A percentile compares a stretch with the other conserved stretches of the same genome.
These are phyloP conservation scores for Hydractinia symbiolongicarpus DNA, from an alignment of 30 jellyfish, hydroid and myxozoan species.

Conservation along the genomic window DNA sequence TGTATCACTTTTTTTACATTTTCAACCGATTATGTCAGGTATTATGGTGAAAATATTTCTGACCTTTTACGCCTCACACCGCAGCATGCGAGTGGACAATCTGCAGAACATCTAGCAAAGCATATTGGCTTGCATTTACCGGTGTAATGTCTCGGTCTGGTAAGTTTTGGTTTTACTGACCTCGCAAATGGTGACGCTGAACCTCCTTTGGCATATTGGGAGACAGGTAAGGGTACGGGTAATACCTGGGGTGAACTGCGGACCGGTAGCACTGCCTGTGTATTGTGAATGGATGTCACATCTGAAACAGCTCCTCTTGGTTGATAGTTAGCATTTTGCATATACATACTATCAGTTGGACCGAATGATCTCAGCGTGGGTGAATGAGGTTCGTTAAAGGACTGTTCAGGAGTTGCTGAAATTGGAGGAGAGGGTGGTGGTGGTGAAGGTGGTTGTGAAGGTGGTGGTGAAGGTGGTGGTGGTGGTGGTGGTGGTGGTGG, in stretches of 20 bases:
- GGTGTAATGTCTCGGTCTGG: neutral
- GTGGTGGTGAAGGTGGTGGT: slow-evolving; percentile 19
- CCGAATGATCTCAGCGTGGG: slow-evolving; percentile 9
- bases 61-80: slow-evolving; percentile 14
- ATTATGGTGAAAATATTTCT: neutral
- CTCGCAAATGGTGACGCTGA: neutral
- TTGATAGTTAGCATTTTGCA: neutral
- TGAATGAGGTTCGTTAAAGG: no score
- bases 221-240: neutral
- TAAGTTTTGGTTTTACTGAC: neutral
- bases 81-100: slow-evolving; percentile 32
- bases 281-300: no score
- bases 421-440: neutral
- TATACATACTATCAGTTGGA: neutral
- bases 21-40: no score
- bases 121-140: slow-evolving; percentile 23
- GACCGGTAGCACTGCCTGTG: no score
- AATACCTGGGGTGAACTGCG: neutral
- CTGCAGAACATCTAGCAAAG: slow-evolving; percentile 25
- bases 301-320: neutral
- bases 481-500: slow-evolving; percentile 38
- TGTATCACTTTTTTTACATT: no score
- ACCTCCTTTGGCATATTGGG: neutral
- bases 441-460: slow-evolving; percentile 24
- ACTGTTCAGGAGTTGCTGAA: slow-evolving; percentile 1